Base-by-base conservation (phyloP, 2,888 invertebrate genomes). In the Phalangium opilio region DNA sequence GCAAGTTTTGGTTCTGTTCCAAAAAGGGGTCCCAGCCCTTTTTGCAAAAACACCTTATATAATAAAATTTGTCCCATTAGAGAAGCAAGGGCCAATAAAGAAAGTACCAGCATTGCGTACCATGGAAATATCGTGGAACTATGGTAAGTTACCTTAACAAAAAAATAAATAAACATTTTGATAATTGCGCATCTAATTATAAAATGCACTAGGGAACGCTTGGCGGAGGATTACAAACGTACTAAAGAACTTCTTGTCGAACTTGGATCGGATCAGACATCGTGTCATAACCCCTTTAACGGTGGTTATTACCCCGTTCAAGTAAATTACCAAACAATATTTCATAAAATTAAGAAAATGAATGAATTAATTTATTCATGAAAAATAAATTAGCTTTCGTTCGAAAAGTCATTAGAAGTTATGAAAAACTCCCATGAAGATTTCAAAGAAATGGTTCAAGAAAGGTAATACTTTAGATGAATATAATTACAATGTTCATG, bases 181-280 rank as follows among this genome's bases (percentile, higher is more conserved):
- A 12, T n/a, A 10, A 20, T 11, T 15, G 12, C 20, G 11, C 15
- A n/a, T 34, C 34, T 34, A n/a, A n/a, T n/a, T n/a, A n/a, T n/a
- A n/a, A n/a, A n/a, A n/a, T n/a, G n/a, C n/a, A n/a, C 8, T 27
- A 70, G 74, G 75, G 74, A 75, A 58, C 58, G 69, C 38, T 57
- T 76, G 36, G 71, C 66, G 10, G 58, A 62, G 12, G 72, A 73
- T 49, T 67, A 66, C 52, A 63, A 70, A 36, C 57, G 54, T 14
- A 72, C 69, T 2, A 70, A 70, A 7, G 74, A 75, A 40, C 56
- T 69, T n/a, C 59, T 76, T 21, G 73, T 68, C 1, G 75, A 76
- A 39, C 61, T 77, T 14, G 76, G 74, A 1, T 73, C 74, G 2
- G 76, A 76, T 59, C 76, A 76, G 61, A 76, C 76, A 0, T 75